A percentile compares a stretch with the other conserved stretches of the same genome.
phyloP scores from a whole-genome alignment of 2,113 vertebrate genomes.

The Notechis scutatus region DNA sequence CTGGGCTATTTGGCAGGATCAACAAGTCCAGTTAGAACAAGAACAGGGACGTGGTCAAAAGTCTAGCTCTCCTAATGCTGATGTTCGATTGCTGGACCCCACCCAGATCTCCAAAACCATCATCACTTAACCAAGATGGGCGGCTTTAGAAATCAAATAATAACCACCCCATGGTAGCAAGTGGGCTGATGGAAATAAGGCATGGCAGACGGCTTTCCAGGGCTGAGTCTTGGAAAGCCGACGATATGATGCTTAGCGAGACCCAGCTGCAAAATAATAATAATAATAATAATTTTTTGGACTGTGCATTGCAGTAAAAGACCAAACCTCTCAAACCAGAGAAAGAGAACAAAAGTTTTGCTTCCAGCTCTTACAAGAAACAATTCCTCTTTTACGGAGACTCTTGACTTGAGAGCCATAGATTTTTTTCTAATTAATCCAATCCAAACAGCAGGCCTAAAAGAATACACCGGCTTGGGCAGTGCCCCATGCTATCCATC shows the following conservation, averaged over 20 bases:
- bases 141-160: not conserved
- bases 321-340: not conserved
- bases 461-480: not conserved
- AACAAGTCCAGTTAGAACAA: not conserved
- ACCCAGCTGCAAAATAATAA: not conserved
- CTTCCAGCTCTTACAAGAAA: not conserved
- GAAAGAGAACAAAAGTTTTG: not conserved
- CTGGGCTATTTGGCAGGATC: not conserved
- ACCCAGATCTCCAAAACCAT: not conserved
- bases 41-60: not conserved
- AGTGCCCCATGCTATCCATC: not conserved
- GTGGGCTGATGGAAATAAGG: not conserved
- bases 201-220: fast-evolving
- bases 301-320: not conserved
- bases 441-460: not conserved
- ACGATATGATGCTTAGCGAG: not conserved
- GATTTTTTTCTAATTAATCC: not conserved
- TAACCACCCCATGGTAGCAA: fast-evolving
- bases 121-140: not conserved
- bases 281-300: too few relatives aligned
- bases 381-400: too few relatives aligned
- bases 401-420: too few relatives aligned
- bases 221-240: not conserved
- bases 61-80: not conserved
- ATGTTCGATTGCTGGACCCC: not conserved